phyloP scores from a whole-genome alignment of 2,113 vertebrate genomes.

The Myotis lucifugus region DNA sequence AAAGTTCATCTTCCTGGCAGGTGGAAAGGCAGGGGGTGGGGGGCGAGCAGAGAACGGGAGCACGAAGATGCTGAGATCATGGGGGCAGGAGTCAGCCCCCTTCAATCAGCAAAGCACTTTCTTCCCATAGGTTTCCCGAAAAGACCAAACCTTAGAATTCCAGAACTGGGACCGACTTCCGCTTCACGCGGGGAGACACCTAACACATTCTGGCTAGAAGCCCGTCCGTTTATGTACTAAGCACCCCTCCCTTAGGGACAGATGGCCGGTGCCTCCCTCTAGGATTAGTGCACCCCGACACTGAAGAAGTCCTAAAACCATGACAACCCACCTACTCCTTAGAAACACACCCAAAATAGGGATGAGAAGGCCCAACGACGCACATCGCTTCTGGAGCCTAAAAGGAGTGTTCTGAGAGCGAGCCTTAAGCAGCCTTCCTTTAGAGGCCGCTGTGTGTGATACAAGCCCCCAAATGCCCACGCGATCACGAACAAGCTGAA shows the following conservation, averaged over 20 bases:
- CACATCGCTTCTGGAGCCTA: background rate
- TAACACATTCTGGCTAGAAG: conserved; percentile 25
- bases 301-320: conserved; percentile 51
- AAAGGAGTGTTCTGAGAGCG: background rate
- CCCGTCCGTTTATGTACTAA: conserved; percentile 23
- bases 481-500: background rate
- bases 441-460: background rate
- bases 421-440: background rate
- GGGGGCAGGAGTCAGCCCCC: background rate
- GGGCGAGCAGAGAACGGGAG: background rate
- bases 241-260: conserved; percentile 57
- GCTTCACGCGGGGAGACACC: conserved; percentile 7
- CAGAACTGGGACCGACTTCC: background rate
- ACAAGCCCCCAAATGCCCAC: background rate
- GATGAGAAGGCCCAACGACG: background rate
- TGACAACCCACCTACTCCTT: conserved; percentile 78
- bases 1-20: background rate
- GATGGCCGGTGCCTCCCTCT: conserved; percentile 64
- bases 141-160: background rate
- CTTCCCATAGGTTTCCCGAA: background rate
- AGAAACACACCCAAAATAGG: conserved; percentile 75
- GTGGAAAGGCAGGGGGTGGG: background rate
- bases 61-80: background rate
- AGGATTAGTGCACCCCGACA: conserved; percentile 24
- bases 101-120: background rate